Base-by-base conservation (phyloP, 1,140 invertebrate species). In the Charaxes varanes region DNA sequence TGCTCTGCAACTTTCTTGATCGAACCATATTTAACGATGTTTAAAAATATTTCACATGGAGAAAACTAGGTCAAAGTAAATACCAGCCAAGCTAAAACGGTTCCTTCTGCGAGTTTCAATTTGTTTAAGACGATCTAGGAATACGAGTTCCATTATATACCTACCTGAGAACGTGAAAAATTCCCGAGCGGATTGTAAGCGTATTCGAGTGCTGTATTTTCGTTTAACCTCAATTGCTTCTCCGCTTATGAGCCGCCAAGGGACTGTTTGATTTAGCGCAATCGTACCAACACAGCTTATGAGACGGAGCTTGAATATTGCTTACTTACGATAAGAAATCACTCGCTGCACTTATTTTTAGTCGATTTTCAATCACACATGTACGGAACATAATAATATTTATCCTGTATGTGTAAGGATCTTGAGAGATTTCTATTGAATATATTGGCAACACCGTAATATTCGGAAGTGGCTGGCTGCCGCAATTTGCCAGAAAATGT, bases 201-300 rank as follows among this genome's bases (percentile, higher is more conserved):
- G 59, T 68, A 57, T 65, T 62, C 47, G 35, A 32, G 38, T 30
- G 50, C 59, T 51, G 63, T 68, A 66, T 68, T 67, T 71, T 58
- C 44, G 38, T 57, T 59, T 49, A 18, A 43, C 47, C 58, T 47
- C 43, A 62, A 65, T 63, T 49, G 62, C 23, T 60, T 57, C 58
- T 52, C 41, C 52, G 55, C 53, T 61, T 62, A 51, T 47, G 35
- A 51, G 42, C 48, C 53, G 54, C 48, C 61, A 19, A 34, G 69
- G 61, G 65, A 67, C 34, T 57, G 53, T 69, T 69, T 64, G 61
- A 64, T 63, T 67, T 60, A 57, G 51, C 55, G 40, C 48, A 53
- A 62, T 68, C 42, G 28, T 62, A 40, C 17, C 26, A 40, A 40
- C 24, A 40, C 2, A 2, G 6, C 8, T 8, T 12, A 19, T 11